These are phyloP conservation scores for Patagioenas fasciata DNA, from an alignment of 2,113 vertebrate species.

Conservation along the genomic window DNA sequence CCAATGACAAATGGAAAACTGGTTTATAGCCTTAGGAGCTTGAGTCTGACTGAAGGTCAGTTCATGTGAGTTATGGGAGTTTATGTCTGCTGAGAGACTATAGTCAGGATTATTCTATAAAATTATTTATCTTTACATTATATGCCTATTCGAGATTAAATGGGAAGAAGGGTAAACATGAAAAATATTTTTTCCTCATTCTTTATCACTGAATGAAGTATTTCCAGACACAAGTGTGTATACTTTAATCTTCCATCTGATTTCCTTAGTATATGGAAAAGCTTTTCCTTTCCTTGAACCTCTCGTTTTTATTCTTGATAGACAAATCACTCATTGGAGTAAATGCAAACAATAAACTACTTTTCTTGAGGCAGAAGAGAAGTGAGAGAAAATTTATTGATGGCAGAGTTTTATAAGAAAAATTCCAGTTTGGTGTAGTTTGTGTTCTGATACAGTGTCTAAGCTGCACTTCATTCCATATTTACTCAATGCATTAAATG, in stretches of 20 bases:
- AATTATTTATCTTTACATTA: not conserved
- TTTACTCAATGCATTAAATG: not conserved
- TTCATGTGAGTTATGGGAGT: not conserved
- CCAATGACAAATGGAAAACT: not conserved
- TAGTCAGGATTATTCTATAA: not conserved
- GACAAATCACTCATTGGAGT: not conserved
- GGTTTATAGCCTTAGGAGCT: not conserved
- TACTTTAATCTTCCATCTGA: not conserved
- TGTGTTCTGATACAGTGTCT: not conserved
- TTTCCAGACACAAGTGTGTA: not conserved
- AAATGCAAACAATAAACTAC: not conserved
- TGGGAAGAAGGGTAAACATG: not conserved
- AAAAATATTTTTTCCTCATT: not conserved
- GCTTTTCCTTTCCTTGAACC: not conserved
- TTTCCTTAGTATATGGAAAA: not conserved
- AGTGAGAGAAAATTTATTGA: not conserved
- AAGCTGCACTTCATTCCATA: not conserved
- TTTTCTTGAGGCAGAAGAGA: not conserved
- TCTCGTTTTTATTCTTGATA: not conserved
- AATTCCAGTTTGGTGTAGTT: not conserved
- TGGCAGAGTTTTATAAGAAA: not conserved
- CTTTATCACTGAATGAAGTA: not conserved
- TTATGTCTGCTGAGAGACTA: not conserved
- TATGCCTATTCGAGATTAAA: not conserved
- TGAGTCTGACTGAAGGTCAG: not conserved